A percentile compares a stretch with the other conserved stretches of the same genome.
phyloP scores from a whole-genome alignment of 2,888 invertebrate species.

The Heliothis peltigera region DNA sequence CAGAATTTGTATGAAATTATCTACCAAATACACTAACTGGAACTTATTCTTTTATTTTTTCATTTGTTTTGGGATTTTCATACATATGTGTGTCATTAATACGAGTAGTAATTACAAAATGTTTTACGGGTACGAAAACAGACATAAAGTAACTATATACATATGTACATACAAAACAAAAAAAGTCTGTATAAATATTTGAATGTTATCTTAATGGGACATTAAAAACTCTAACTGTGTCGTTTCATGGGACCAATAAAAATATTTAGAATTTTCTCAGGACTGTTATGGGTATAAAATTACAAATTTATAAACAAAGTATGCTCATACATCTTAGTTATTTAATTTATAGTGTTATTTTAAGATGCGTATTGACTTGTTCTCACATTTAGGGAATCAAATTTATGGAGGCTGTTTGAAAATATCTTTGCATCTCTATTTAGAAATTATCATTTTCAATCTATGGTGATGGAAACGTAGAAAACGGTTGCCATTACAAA shows the following conservation, averaged over 20 bases:
- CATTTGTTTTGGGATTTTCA: too few species aligned
- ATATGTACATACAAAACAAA: background rate
- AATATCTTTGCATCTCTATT: slow-evolving; percentile 18
- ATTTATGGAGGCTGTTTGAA: slow-evolving; percentile 10
- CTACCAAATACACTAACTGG: too few species aligned
- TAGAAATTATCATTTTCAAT: slow-evolving; percentile 6
- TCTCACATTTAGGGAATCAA: slow-evolving; percentile 23
- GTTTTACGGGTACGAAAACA: too few species aligned
- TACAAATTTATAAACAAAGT: slow-evolving; percentile 18
- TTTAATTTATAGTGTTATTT: slow-evolving; percentile 30
- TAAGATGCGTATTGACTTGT: background rate
- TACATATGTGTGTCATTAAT: too few species aligned
- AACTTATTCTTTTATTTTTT: too few species aligned
- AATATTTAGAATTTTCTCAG: slow-evolving; percentile 51
- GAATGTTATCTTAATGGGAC: slow-evolving; percentile 65
- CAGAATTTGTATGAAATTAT: too few species aligned
- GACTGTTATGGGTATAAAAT: slow-evolving; percentile 21
- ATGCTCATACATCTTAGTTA: slow-evolving; percentile 10
- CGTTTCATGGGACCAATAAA: slow-evolving; percentile 47
- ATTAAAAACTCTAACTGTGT: slow-evolving; percentile 63
- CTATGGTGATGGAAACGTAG: slow-evolving; percentile 11
- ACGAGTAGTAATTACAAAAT: too few species aligned
- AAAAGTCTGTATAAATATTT: slow-evolving; percentile 46
- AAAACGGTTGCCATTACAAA: too few species aligned
- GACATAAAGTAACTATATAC: too few species aligned